Percentiles rank a stretch among this genome's conserved stretches.
Evolutionary conservation across 2,888 invertebrate species (phyloP).

Genomic region (Drepanosiphum platanoidis): DNA sequence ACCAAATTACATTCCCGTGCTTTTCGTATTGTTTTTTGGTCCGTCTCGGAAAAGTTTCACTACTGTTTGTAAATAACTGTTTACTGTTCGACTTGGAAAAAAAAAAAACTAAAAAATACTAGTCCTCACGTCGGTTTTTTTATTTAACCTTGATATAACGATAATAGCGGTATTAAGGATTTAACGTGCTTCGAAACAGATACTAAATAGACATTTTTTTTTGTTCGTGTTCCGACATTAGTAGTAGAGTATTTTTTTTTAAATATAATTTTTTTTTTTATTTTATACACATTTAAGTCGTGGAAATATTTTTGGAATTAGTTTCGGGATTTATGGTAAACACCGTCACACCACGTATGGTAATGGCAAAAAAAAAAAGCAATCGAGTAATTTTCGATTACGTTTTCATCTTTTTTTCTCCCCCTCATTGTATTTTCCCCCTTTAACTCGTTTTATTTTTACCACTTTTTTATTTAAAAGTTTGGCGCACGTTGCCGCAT

Average conservation of each 20-base stretch:
- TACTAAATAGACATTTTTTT: background rate
- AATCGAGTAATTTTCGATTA: conserved; percentile 55
- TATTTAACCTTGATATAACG: background rate
- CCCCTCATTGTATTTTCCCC: background rate
- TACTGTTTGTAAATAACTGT: too few relatives aligned
- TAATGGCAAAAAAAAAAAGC: conserved; percentile 47
- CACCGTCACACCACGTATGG: background rate
- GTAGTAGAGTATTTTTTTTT: background rate
- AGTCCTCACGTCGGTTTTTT: background rate
- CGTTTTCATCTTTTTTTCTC: conserved; percentile 32
- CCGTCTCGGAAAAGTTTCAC: too few relatives aligned
- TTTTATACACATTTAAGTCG: conserved; percentile 26
- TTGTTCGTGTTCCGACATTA: conserved; percentile 6
- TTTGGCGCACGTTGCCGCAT: conserved; percentile 52
- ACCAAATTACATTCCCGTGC: too few relatives aligned
- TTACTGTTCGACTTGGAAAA: too few relatives aligned
- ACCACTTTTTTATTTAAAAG: conserved; percentile 44
- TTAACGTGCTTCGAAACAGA: background rate
- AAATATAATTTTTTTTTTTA: too few relatives aligned
- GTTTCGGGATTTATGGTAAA: conserved; percentile 41
- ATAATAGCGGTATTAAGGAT: background rate
- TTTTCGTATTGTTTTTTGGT: too few relatives aligned
- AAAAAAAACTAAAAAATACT: too few relatives aligned
- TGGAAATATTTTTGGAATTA: conserved; percentile 39
- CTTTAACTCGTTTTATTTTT: conserved; percentile 42